phyloP scores from a whole-genome alignment of 2,888 invertebrate species.

The Stictocephala bisonia region DNA sequence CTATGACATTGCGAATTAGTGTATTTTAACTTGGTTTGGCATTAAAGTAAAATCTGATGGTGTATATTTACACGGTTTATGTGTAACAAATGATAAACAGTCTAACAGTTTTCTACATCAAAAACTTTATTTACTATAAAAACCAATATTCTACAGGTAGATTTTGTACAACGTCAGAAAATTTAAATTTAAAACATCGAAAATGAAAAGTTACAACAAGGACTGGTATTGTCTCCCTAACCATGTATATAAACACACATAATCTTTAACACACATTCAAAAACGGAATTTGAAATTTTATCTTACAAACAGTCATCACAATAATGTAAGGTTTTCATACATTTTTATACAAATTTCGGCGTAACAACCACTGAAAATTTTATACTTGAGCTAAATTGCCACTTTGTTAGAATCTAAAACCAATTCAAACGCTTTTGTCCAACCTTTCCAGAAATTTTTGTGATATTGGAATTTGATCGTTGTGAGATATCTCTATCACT shows the following conservation, averaged over 20 bases:
- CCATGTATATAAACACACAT: conserved; percentile 48
- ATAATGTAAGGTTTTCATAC: conserved; percentile 43
- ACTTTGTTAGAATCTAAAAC: conserved; percentile 30
- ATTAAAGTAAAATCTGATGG: conserved; percentile 1
- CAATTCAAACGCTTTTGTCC: conserved; percentile 21
- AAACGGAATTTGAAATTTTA: conserved; percentile 42
- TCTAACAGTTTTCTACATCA: conserved; percentile 42
- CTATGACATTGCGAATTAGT: no score
- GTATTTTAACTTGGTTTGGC: no score
- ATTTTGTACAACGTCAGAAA: conserved; percentile 35
- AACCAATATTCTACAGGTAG: conserved; percentile 22
- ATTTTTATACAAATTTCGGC: conserved; percentile 52
- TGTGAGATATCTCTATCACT: conserved; percentile 38
- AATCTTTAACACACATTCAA: conserved; percentile 47
- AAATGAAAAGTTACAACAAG: conserved; percentile 32
- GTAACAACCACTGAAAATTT: conserved; percentile 51
- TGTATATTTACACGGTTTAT: conserved; percentile 22
- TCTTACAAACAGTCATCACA: conserved; percentile 48
- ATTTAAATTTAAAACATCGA: conserved; percentile 38
- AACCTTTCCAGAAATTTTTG: conserved; percentile 19
- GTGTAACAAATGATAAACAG: conserved; percentile 30
- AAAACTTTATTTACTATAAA: conserved; percentile 37
- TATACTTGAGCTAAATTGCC: conserved; percentile 46
- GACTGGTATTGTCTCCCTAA: conserved; percentile 44
- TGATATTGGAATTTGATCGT: conserved; percentile 28